Percentiles rank a stretch among this genome's conserved stretches.
These are phyloP conservation scores for Dasyornis broadbenti DNA, from an alignment of 2,113 vertebrate genomes.

Conservation along the genomic window DNA sequence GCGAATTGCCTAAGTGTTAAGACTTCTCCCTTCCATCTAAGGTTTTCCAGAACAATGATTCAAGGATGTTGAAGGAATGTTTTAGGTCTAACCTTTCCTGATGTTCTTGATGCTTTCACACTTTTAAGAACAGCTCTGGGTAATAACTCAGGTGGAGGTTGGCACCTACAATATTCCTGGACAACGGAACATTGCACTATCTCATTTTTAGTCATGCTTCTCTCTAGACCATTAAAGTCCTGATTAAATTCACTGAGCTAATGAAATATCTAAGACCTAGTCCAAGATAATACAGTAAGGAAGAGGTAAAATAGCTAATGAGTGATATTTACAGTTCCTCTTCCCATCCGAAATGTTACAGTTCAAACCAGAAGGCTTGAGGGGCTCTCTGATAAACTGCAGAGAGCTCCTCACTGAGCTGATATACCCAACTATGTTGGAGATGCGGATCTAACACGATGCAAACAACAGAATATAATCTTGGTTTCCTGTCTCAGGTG, in stretches of 20 bases:
- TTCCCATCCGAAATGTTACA: not conserved
- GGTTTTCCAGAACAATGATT: not conserved
- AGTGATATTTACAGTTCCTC: not conserved
- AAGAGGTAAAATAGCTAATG: not conserved
- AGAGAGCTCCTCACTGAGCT: not conserved
- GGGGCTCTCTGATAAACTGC: not conserved
- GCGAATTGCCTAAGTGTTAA: not conserved
- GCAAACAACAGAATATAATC: not conserved
- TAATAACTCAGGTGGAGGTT: not conserved
- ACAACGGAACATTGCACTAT: not conserved
- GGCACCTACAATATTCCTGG: not conserved
- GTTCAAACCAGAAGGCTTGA: not conserved
- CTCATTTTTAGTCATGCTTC: not conserved
- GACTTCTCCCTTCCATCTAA: not conserved
- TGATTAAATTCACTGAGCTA: not conserved
- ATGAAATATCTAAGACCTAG: not conserved
- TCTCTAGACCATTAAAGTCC: not conserved
- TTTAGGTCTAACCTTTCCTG: not conserved
- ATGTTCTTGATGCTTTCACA: not conserved
- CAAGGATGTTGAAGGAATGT: not conserved
- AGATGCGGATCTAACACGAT: not conserved
- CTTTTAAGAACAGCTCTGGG: not conserved
- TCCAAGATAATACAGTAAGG: not conserved
- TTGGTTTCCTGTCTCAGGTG: not conserved
- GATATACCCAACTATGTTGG: not conserved